Conservation (phyloP, 35 echinoderm and acorn worm species). For the Stichopus chloronotus region DNA sequence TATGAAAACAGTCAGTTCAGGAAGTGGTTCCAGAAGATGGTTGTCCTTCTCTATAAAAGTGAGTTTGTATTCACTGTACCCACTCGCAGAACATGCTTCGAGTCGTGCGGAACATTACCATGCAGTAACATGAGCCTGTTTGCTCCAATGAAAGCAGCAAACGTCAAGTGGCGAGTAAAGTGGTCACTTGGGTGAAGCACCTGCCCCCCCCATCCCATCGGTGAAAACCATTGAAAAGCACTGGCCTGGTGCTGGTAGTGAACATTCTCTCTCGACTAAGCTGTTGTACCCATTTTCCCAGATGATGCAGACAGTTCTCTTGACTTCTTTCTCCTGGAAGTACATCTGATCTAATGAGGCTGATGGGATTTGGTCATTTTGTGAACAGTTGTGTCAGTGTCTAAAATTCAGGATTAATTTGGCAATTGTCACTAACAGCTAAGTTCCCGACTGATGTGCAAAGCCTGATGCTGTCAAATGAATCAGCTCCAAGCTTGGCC, state of each 20-base stretch:
- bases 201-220: too few species aligned
- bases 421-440: neutral
- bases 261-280: neutral
- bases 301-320: slow-evolving; percentile 33
- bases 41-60: slow-evolving; percentile 74
- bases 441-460: too few species aligned
- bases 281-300: neutral
- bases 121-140: too few species aligned
- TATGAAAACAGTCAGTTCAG: slow-evolving; percentile 79
- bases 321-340: slow-evolving; percentile 37
- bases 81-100: too few species aligned
- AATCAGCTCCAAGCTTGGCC: too few species aligned
- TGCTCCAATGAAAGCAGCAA: too few species aligned
- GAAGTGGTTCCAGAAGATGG: slow-evolving; percentile 75
- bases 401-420: neutral
- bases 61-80: neutral
- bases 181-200: too few species aligned
- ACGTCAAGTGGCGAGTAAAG: too few species aligned
- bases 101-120: too few species aligned
- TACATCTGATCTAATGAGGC: slow-evolving; percentile 61
- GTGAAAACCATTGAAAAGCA: too few species aligned
- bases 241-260: too few species aligned
- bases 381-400: neutral
- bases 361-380: slow-evolving; percentile 15
- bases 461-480: too few species aligned